Conservation (phyloP, 2,888 invertebrate species). For the Drosophila buzzatii region DNA sequence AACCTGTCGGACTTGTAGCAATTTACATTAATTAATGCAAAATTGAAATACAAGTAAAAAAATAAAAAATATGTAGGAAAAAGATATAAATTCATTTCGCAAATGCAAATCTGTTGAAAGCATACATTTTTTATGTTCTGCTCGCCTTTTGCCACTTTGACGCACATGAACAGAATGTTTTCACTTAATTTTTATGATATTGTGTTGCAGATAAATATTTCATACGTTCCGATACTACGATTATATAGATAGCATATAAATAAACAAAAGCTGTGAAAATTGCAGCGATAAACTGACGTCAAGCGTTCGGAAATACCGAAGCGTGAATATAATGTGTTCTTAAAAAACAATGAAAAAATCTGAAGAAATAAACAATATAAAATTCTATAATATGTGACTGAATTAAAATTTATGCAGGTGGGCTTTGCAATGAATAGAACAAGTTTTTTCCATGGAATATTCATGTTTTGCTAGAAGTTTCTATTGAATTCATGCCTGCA, state of each 20-base stretch:
- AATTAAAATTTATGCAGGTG: background rate
- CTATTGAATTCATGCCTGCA: background rate
- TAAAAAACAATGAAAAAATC: background rate
- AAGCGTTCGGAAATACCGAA: background rate
- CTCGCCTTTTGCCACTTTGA: conserved; percentile 8
- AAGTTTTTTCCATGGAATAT: too few relatives aligned
- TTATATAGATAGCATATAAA: conserved; percentile 2
- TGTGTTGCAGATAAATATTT: conserved; percentile 27
- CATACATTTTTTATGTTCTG: conserved; percentile 3
- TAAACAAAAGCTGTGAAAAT: conserved; percentile 13
- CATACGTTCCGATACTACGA: conserved; percentile 2
- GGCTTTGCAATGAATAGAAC: background rate
- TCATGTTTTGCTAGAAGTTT: background rate
- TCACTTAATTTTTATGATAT: conserved; percentile 45
- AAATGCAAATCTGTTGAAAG: conserved; percentile 38
- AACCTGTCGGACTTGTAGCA: conserved; percentile 16
- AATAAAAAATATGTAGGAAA: conserved; percentile 1
- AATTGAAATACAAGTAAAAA: conserved; percentile 18
- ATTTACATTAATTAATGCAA: conserved; percentile 50
- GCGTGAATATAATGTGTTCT: conserved; percentile 1
- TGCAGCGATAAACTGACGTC: conserved; percentile 28
- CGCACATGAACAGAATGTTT: conserved; percentile 43
- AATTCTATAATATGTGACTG: background rate
- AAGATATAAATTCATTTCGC: conserved; percentile 12
- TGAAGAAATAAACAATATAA: background rate